phyloP scores from a whole-genome alignment of 2,113 vertebrate genomes.

The Tetrao urogallus region DNA sequence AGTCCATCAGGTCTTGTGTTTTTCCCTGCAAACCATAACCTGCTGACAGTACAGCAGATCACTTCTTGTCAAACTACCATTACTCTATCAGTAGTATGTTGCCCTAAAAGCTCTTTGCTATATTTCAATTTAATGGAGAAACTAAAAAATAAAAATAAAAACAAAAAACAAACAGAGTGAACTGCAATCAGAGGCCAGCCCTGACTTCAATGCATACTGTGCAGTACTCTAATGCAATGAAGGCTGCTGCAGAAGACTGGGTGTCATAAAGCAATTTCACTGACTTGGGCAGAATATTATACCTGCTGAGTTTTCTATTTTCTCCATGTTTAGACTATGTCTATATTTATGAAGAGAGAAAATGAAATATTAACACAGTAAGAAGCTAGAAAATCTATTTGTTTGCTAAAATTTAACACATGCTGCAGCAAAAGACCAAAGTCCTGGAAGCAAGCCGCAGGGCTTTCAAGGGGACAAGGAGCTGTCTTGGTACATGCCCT shows the following conservation, averaged over 20 bases:
- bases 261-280: neutral
- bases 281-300: neutral
- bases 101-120: neutral
- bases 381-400: conserved; percentile 33
- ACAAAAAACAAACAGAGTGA: neutral
- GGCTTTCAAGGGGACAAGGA: conserved; percentile 21
- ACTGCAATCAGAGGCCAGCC: neutral
- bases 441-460: conserved; percentile 34
- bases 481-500: neutral
- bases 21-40: neutral
- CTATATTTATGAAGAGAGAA: neutral
- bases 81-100: neutral
- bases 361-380: conserved; percentile 61
- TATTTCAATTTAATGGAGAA: neutral
- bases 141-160: neutral
- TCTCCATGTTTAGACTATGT: neutral
- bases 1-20: neutral
- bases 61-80: neutral
- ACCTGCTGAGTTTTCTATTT: conserved; percentile 44
- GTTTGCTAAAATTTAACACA: conserved; percentile 48
- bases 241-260: conserved; percentile 20
- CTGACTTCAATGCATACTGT: neutral
- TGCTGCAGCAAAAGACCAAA: conserved; percentile 19
- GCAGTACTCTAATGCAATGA: neutral
- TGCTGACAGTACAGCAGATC: neutral